Conservation (phyloP, 1,140 invertebrate species). For the Drosophila busckii region DNA sequence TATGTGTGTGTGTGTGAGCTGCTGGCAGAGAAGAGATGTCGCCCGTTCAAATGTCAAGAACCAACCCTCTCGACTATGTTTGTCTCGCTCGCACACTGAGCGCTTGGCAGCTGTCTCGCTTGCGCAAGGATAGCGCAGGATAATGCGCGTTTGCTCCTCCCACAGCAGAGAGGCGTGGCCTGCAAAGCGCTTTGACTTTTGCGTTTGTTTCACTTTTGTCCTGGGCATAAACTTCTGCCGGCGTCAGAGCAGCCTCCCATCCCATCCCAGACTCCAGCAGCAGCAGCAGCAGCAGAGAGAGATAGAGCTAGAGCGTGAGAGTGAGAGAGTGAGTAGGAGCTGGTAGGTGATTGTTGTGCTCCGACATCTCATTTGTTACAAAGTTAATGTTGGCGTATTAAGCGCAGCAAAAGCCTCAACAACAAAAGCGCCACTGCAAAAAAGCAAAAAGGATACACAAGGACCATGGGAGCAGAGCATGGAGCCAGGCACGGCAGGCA, state of each 20-base stretch:
- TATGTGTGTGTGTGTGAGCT: constrained; percentile 20
- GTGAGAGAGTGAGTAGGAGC: constrained; percentile 16
- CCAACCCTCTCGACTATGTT: constrained; percentile 58
- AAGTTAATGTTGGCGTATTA: constrained; percentile 77
- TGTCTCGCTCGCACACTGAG: constrained; percentile 36
- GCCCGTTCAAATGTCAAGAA: constrained; percentile 75
- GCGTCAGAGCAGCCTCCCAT: constrained; percentile 16
- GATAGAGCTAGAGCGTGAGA: not conserved
- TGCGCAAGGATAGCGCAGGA: constrained; percentile 55
- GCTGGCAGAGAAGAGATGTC: constrained; percentile 62
- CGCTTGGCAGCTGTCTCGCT: constrained; percentile 24
- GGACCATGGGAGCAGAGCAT: not conserved
- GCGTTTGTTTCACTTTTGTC: constrained; percentile 71
- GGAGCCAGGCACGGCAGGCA: constrained; percentile 5
- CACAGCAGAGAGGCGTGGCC: constrained; percentile 52
- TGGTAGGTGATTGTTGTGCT: constrained; percentile 70
- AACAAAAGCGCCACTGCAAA: constrained; percentile 50
- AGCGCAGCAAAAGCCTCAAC: constrained; percentile 72
- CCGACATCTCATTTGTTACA: constrained; percentile 77
- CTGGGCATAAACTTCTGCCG: constrained; percentile 53
- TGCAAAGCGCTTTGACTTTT: constrained; percentile 76
- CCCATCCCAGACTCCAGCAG: constrained; percentile 2
- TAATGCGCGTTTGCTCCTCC: constrained; percentile 66
- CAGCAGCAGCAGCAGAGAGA: not conserved
- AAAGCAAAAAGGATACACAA: not conserved